Base-by-base conservation (phyloP, 2,888 invertebrate species). In the Trissolcus brochymenae region DNA sequence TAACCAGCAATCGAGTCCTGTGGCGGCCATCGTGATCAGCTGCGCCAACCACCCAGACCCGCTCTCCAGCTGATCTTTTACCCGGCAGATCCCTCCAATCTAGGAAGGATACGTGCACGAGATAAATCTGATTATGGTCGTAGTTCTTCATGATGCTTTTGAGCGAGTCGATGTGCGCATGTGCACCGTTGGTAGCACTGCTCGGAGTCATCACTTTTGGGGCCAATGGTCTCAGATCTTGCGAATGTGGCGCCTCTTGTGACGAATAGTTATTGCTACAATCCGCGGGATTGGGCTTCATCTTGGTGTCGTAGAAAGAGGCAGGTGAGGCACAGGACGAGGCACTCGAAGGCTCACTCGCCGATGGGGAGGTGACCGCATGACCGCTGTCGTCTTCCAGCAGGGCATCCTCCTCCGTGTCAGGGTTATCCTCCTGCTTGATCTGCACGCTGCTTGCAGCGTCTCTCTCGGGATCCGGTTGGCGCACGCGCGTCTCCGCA, bases 1-100 rank as follows among this genome's bases (percentile, higher is more conserved):
- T 87, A n/a, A 90, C 90, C 64, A 90, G 84, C 16, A 90, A 82
- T 29, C 90, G 82, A 19, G 90, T 90, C 25, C 90, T 84, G 78
- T 90, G 90, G 29, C 89, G 85, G 4, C 90, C 90, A 35, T 87
- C 89, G 64, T 88, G 87, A 83, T 90, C 90, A 2, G 89, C 90
- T 1, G 90, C 91, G 77, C 89, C 90, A 64, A 90, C 84, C 55
- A 90, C 86, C 89, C 87, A 88, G 50, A 86, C 82, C 65, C 86
- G 79, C 62, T 87, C 86, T 13, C 80, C 78, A 4, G 72, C 50
- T 9, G 81, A 74, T 6, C 87, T 81, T 49, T 83, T 83, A 17
- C 86, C 89, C 0, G 90, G 90, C 40, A 90, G 79, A 70, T 89
- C 88, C 66, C 89, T 88, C 89, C 90, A 90, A 80, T 90, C 89